Base-by-base conservation (phyloP, 2,797 vertebrate species). In the Poecile montanus region DNA sequence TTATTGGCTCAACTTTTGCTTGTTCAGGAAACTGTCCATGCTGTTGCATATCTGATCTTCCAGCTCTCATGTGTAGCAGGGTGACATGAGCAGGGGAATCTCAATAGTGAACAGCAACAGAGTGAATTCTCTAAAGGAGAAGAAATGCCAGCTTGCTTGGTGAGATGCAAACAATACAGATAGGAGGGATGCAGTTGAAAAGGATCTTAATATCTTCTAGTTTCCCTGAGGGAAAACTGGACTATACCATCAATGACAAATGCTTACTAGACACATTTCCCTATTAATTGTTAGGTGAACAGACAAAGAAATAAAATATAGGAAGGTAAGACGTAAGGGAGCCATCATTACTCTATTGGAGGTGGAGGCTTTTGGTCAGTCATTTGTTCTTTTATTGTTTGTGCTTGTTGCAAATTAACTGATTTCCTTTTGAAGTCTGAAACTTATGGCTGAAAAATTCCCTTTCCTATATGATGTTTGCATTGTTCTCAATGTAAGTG, bases 251-350 rank as follows among this genome's bases (percentile, higher is more conserved):
- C 71, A 85, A 85, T 91, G 73, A 71, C 10, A 82, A 70, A 73
- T 8, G 22, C 76, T 93, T 95, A 56, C 70, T 25, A 56, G 29
- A 63, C 57, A 56, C 57, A 11, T 81, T 96, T 95, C 57, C 83
- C 3, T 84, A 16, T 97, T 88, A 87, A 61, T 85, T 89, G 75
- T 71, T 79, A 67, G n/a, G 60, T 88, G 73, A 78, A 66, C 56
- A 93, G 71, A 86, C 80, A 84, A 91, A 97, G 73, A 94, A 96
- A 81, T 44, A 40, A 91, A 95, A 81, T 48, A 36, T 5, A 95
- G 67, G 86, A 95, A 88, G 29, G 19, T 70, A 89, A 95, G 79
- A 96, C 38, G 7, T 94, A 70, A 63, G 44, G 60, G 51, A 91
- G 34, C 30, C 50, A 38, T 87, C 54, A 47, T 40, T 57, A 83